These are phyloP conservation scores for Gymnoscelis rufifasciata DNA, from an alignment of 2,888 invertebrate genomes.

Conservation along the genomic window DNA sequence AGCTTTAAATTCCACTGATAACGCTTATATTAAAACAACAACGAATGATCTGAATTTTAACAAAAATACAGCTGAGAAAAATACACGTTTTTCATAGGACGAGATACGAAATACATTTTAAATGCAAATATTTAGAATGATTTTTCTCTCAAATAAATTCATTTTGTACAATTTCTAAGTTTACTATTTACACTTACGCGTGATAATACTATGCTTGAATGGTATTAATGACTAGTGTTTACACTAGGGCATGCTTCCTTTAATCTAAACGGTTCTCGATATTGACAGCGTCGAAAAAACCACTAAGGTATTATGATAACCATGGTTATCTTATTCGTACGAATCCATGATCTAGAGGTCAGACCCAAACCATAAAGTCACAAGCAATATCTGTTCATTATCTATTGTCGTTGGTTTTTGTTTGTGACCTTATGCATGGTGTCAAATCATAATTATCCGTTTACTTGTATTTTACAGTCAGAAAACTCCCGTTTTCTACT, in stretches of 20 bases:
- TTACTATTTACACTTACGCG: constrained; percentile 18
- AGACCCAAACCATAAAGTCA: no score
- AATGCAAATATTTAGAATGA: constrained; percentile 29
- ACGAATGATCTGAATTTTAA: constrained; percentile 12
- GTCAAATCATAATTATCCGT: no score
- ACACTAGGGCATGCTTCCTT: constrained; percentile 37
- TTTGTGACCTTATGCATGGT: no score
- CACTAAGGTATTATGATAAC: neutral
- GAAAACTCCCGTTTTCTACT: constrained; percentile 36
- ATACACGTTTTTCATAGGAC: constrained; percentile 26
- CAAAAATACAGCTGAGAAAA: constrained; percentile 16
- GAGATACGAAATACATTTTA: constrained; percentile 31
- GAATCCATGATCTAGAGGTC: no score
- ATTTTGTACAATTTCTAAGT: constrained; percentile 26
- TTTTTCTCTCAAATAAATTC: constrained; percentile 29
- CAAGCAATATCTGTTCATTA: no score
- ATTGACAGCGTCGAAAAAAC: neutral
- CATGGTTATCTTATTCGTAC: no score
- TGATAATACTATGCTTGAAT: constrained; percentile 23
- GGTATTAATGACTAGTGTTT: constrained; percentile 51
- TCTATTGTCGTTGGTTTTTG: no score
- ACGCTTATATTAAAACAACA: constrained; percentile 22
- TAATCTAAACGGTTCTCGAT: neutral
- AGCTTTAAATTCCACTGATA: constrained; percentile 14
- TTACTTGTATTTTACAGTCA: no score